These are phyloP conservation scores for Aselliscus stoliczkanus DNA, from an alignment of 2,797 vertebrate species.

Conservation along the genomic window DNA sequence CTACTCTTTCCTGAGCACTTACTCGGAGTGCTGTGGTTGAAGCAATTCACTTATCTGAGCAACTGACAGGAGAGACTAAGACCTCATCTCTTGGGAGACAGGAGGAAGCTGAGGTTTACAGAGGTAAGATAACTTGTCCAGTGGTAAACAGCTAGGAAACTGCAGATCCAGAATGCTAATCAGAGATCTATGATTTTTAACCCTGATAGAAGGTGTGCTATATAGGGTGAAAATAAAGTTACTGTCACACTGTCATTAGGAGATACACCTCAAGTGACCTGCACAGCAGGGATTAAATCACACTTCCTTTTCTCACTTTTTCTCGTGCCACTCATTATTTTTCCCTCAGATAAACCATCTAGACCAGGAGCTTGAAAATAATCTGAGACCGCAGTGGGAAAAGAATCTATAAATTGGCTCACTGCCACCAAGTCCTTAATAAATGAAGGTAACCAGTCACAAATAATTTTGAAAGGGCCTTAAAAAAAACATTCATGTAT, in stretches of 20 bases:
- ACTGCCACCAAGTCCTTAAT: not conserved
- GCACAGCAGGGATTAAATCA: not conserved
- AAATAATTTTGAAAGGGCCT: not conserved
- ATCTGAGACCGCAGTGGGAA: not conserved
- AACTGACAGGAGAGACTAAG: not conserved
- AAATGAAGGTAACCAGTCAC: not conserved
- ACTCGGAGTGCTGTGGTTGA: not conserved
- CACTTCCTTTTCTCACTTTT: not conserved
- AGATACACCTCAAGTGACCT: not conserved
- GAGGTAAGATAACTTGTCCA: not conserved
- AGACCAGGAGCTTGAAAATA: not conserved
- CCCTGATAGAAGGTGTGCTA: rapidly evolving
- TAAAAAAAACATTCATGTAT: not conserved
- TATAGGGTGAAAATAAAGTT: not conserved
- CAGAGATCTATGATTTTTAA: not conserved
- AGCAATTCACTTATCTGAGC: not conserved
- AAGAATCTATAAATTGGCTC: not conserved
- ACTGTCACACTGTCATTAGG: not conserved
- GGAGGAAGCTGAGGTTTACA: not conserved
- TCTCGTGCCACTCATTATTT: not conserved
- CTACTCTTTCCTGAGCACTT: not conserved
- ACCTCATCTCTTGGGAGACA: not conserved
- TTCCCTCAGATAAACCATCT: not conserved
- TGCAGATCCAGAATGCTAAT: not conserved
- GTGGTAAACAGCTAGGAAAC: not conserved